Conservation (phyloP, 2,888 invertebrate species). For the Spialia ferax region DNA sequence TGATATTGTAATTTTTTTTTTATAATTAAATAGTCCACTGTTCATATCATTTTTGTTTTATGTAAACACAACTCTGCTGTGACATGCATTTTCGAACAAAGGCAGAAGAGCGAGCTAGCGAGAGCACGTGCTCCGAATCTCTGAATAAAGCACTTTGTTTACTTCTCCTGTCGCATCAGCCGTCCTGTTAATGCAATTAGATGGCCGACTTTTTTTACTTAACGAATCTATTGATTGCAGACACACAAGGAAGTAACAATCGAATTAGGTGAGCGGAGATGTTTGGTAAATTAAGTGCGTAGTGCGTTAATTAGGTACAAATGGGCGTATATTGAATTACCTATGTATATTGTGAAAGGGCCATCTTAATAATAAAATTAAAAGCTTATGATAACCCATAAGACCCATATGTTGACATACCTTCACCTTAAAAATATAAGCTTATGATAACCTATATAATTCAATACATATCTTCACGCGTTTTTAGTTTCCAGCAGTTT, state of each 20-base stretch:
- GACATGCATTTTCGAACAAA: slow-evolving; percentile 2
- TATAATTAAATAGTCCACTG: neutral
- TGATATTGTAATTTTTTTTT: too few relatives aligned
- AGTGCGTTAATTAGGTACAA: too few relatives aligned
- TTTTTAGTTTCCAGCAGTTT: too few relatives aligned
- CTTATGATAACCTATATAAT: too few relatives aligned
- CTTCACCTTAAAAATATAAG: too few relatives aligned
- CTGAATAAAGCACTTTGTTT: neutral
- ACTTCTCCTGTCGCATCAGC: neutral
- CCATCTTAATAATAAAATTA: too few relatives aligned
- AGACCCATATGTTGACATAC: too few relatives aligned
- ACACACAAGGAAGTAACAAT: neutral
- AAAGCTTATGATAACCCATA: too few relatives aligned
- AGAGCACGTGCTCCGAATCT: neutral
- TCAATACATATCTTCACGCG: too few relatives aligned
- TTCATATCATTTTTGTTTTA: neutral
- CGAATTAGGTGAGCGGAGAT: neutral
- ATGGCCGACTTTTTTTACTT: slow-evolving; percentile 1
- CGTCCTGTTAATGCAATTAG: slow-evolving; percentile 1
- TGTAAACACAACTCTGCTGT: neutral
- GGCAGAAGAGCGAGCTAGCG: neutral
- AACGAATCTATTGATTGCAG: neutral
- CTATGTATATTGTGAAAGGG: too few relatives aligned
- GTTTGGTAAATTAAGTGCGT: neutral
- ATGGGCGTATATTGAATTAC: too few relatives aligned